Base-by-base conservation (phyloP, 2,888 invertebrate genomes). In the Clistopyga incitator region DNA sequence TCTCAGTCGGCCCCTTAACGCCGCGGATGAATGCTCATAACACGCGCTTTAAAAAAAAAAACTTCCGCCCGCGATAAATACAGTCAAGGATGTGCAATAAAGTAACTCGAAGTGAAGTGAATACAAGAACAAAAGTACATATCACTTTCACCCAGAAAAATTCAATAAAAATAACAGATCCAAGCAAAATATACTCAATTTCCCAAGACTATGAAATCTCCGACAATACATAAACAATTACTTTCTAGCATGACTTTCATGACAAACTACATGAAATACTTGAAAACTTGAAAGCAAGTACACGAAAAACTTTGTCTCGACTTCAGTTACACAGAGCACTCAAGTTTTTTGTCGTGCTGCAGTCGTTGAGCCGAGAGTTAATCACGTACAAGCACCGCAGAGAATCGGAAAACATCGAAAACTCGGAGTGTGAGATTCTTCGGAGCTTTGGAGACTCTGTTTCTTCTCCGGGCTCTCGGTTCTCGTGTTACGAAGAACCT, bases 371-470 rank as follows among this genome's bases (percentile, higher is more conserved):
- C 50, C 50, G 65, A 50, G 34, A 65, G 50, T 81, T 68, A 74
- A 80, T 80, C 61, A 64, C 68, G 72, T 68, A 80, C 76, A 76
- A 81, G 80, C 18, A 65, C 77, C 80, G 47, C 74, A 38, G 76
- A 84, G 84, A 72, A 82, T 77, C 78, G 79, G 79, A 82, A 79
- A 82, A 75, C 67, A 71, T 47, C 64, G 74, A 74, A 84, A 79
- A 82, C 25, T 29, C 15, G 29, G 34, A 45, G 64, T 78, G 81
- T 77, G 77, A 81, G 77, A 74, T 74, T 72, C 54, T 82, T 80
- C n/a, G 45, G 64, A 42, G 18, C 47, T 64, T 67, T 67, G 50
- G 11, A 56, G 42, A 34, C 29, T 45, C 50, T 47, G 68, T 45
- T 59, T 67, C 71, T 77, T 54, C 72, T 59, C 42, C 67, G 67